Conservation (phyloP, 2,797 vertebrate species). For the Cetoscarus ocellatus region DNA sequence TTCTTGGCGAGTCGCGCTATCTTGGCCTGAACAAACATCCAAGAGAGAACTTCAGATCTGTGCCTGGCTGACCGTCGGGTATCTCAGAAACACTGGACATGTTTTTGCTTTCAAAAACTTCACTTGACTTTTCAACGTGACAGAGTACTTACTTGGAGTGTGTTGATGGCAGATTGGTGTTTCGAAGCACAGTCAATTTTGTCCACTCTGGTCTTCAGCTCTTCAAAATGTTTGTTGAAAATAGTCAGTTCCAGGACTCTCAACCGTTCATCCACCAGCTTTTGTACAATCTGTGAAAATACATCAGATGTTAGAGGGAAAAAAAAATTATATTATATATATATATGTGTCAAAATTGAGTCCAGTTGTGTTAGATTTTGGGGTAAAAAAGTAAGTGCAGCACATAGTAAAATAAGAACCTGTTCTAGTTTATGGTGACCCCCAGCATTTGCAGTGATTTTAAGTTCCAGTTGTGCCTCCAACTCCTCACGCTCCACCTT, state of each 20-base stretch:
- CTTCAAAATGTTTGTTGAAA: constrained; percentile 91
- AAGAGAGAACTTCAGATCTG: constrained; percentile 2
- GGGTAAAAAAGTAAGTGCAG: not conserved
- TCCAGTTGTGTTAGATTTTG: constrained; percentile 1
- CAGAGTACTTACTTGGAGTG: constrained; percentile 78
- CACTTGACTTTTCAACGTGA: not conserved
- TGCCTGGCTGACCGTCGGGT: not conserved
- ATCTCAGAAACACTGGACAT: not conserved
- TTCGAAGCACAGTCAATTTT: constrained; percentile 93
- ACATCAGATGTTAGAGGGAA: not conserved
- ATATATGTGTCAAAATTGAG: not conserved
- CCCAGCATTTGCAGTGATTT: constrained; percentile 90
- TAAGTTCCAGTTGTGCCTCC: constrained; percentile 95
- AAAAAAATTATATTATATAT: not conserved
- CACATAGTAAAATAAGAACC: constrained; percentile 70
- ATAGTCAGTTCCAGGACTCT: constrained; percentile 87
- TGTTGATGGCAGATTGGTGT: constrained; percentile 88
- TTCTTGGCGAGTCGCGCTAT: constrained; percentile 93
- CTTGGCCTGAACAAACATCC: constrained; percentile 87
- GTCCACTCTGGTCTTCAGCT: constrained; percentile 93
- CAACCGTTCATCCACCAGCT: constrained; percentile 92
- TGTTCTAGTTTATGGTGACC: constrained; percentile 92
- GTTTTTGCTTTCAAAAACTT: not conserved
- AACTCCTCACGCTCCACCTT: constrained; percentile 88
- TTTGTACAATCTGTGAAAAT: constrained; percentile 89